Evolutionary conservation across 2,113 vertebrate genomes (phyloP).

Genomic region (Ovis canadensis): DNA sequence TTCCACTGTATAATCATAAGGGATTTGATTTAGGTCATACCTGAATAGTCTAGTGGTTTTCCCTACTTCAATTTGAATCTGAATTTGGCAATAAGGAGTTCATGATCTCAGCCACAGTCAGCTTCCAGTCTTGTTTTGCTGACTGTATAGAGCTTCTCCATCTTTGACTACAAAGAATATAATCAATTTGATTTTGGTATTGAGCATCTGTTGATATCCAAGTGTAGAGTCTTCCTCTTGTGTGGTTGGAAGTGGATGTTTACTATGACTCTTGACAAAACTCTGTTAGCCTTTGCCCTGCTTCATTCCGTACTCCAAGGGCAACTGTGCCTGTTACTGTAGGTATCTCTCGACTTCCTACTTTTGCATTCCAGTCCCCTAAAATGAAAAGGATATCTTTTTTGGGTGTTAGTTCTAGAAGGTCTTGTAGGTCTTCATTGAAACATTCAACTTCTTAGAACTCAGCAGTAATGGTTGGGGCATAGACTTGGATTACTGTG

Average conservation of each 20-base stretch:
- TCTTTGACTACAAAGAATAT: not conserved
- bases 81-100: not conserved
- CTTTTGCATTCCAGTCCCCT: not conserved
- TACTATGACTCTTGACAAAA: not conserved
- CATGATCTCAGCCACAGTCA: not conserved
- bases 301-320: not conserved
- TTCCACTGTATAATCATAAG: not conserved
- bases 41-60: not conserved
- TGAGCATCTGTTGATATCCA: not conserved
- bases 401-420: not conserved
- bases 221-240: not conserved
- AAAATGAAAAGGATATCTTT: not conserved
- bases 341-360: not conserved
- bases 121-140: not conserved
- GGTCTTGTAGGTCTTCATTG: not conserved
- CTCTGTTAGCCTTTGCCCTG: not conserved
- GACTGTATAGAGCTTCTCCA: not conserved
- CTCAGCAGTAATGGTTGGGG: not conserved
- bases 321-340: not conserved
- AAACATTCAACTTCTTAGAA: not conserved
- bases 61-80: not conserved
- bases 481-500: not conserved
- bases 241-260: not conserved
- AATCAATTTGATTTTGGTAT: not conserved
- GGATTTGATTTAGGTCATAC: not conserved